Evolutionary conservation across 2,113 vertebrate genomes (phyloP), one percentile per base, ranked within the genome.

Genomic region (Gyps fulvus): DNA sequence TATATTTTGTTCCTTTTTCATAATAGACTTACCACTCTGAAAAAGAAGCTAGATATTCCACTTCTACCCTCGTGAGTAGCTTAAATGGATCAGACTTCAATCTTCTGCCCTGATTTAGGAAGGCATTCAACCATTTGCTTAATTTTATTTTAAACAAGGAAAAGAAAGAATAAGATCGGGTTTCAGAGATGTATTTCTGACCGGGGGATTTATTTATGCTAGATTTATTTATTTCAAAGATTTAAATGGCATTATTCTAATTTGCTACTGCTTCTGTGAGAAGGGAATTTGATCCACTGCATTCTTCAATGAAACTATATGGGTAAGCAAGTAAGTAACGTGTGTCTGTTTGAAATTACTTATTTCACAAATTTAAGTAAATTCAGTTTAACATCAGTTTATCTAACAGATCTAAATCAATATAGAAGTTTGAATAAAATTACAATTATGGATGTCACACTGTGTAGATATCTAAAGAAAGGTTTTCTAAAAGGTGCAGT

Each of bases 101-200:
- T 92, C 90, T 94, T 91, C 78, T 65, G 27, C 50, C 67, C 66
- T 83, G 92, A 94, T 90, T 93, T 80, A 92, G 54, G 73, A 88
- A 96, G n/a, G 74, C 79, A 95, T 95, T 96, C 93, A 95, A 70
- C 25, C 71, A 88, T 88, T 94, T 95, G 52, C 82, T 80, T 94
- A 65, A 95, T 93, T 96, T 95, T 43, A 83, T 72, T 95, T 94
- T 83, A 95, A 95, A 95, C 62, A 79, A 76, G 82, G 57, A 21
- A 93, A 90, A 93, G 66, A 83, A 91, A 69, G 47, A 87, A 67
- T 4, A 43, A 87, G 49, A 43, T 93, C 11, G 12, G 55, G 25
- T 86, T 95, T 96, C 70, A 88, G 82, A 88, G n/a, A 38, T 54
- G 36, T 90, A 88, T 91, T 96, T 95, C 82, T 90, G 78, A 36